These are phyloP conservation scores for Zygaena filipendulae DNA, from an alignment of 2,888 invertebrate species.

Conservation along the genomic window DNA sequence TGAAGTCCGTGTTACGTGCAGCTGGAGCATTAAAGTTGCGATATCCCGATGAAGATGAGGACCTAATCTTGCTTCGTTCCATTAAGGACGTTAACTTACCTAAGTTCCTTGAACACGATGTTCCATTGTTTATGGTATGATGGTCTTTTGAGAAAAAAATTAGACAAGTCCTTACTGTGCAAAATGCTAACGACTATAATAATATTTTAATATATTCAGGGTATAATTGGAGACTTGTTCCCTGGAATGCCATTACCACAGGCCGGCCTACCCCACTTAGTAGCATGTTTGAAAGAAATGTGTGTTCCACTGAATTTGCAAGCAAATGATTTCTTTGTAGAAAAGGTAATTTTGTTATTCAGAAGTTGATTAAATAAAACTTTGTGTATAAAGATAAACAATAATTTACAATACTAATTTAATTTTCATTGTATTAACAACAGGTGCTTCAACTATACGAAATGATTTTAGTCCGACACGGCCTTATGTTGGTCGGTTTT, in stretches of 20 bases:
- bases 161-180: too few species aligned
- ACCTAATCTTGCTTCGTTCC: conserved; percentile 84
- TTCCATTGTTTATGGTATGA: conserved; percentile 81
- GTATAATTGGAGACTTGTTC: conserved; percentile 93
- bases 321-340: conserved; percentile 82
- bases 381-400: background rate
- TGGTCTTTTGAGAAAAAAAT: conserved; percentile 10
- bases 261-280: conserved; percentile 76
- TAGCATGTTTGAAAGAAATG: conserved; percentile 54
- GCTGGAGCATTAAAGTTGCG: conserved; percentile 90
- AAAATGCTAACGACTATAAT: too few species aligned
- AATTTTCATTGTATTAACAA: too few species aligned
- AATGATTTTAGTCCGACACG: conserved; percentile 94
- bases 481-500: conserved; percentile 91
- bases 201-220: conserved; percentile 55
- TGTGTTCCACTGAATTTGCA: conserved; percentile 81
- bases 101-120: conserved; percentile 87
- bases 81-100: conserved; percentile 94
- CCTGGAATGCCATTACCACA: conserved; percentile 82
- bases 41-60: conserved; percentile 87
- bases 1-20: conserved; percentile 90
- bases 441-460: conserved; percentile 80
- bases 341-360: conserved; percentile 73
- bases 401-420: too few species aligned
- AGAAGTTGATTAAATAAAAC: background rate